Percentiles rank a stretch among this genome's conserved stretches.
Conservation (phyloP, 2,888 invertebrate genomes). For the Sycophila texana region DNA sequence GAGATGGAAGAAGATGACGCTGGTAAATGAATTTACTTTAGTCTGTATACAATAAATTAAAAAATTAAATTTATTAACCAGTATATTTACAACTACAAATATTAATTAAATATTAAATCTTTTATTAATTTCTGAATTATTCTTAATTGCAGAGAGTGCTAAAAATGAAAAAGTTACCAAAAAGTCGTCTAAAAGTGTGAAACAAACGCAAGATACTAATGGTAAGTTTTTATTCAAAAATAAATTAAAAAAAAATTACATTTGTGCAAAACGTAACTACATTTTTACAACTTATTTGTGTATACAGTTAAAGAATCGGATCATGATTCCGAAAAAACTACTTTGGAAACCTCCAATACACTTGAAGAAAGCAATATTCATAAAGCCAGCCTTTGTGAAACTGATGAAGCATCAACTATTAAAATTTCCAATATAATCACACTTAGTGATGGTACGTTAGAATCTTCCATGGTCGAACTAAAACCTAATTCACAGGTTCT, state of each 20-base stretch:
- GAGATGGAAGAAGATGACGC: conserved; percentile 40
- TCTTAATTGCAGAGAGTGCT: conserved; percentile 27
- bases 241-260: no score
- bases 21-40: conserved; percentile 33
- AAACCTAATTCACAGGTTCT: conserved; percentile 3
- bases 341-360: conserved; percentile 41
- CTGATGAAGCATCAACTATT: conserved; percentile 30
- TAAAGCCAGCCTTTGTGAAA: conserved; percentile 51
- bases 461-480: conserved; percentile 15
- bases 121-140: background rate
- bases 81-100: no score
- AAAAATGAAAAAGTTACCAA: conserved; percentile 26
- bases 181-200: conserved; percentile 13
- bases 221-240: conserved; percentile 44
- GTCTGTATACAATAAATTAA: no score
- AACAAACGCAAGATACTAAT: conserved; percentile 3
- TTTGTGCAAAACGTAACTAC: background rate
- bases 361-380: conserved; percentile 40
- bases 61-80: no score
- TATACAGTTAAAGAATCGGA: conserved; percentile 57
- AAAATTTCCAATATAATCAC: conserved; percentile 20
- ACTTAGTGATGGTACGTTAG: conserved; percentile 27
- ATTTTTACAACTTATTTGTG: conserved; percentile 50
- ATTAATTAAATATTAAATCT: background rate
- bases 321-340: conserved; percentile 45